Base-by-base conservation (phyloP, 2,113 vertebrate species). In the Actenoides lindsayi region DNA sequence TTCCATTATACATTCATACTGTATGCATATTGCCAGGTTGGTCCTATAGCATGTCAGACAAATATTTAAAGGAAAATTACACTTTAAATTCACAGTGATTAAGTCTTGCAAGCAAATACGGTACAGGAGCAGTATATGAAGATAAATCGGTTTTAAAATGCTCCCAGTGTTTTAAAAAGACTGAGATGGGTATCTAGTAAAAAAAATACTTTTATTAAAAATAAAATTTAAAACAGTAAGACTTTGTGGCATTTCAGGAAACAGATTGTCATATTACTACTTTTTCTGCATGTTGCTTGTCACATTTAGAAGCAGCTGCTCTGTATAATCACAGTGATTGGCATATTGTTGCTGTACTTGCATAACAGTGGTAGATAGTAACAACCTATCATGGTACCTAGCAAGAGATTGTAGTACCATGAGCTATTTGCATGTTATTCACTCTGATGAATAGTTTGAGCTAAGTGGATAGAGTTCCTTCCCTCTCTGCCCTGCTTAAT, bases 1-100 rank as follows among this genome's bases (percentile, higher is more conserved):
- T 84, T 93, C 65, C 25, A 70, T 42, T 54, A 50, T 30, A 15
- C 12, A 7, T 46, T 68, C 90, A 35, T 35, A 46, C 15, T 35
- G 2, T 28, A 19, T n/a, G 57, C 5, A 8, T 42, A 7, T 80
- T 93, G 73, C 64, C 19, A 90, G 63, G 37, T 83, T 77, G 62
- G 16, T 37, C 64, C 20, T 68, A 19, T 37, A 83, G 39, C 9
- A 23, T 39, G 86, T 21, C 59, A 39, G 25, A 87, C 60, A 39
- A 28, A 87, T 57, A 89, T 71, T 82, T 46, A 79, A 96, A 87
- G 44, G 46, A 82, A 84, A 88, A 96, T 67, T 33, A 63, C 25
- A 17, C 13, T 74, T 94, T 41, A 62, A 80, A 90, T 70, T 24
- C 74, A 39, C 27, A 86, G 33, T 67, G 31, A n/a, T 80, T 71